Conservation (phyloP, 2,888 invertebrate species). For the Cepaea hortensis region DNA sequence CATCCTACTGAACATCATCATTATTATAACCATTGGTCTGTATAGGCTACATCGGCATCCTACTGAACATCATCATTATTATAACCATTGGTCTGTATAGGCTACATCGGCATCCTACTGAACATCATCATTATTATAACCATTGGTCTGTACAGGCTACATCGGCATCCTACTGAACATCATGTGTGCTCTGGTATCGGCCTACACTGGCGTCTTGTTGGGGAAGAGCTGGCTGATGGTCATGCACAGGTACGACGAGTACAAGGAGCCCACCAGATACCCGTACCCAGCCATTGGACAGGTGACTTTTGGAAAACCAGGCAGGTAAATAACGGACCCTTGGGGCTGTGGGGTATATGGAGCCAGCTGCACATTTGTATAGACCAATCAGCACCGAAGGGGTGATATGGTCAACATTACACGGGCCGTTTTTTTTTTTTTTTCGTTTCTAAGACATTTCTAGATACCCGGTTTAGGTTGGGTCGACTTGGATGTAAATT, state of each 20-base stretch:
- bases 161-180: slow-evolving; percentile 81
- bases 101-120: slow-evolving; percentile 83
- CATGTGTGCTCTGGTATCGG: slow-evolving; percentile 81
- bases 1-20: slow-evolving; percentile 80
- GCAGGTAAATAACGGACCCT: slow-evolving; percentile 58
- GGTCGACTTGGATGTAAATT: no score
- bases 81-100: slow-evolving; percentile 78
- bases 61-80: no score
- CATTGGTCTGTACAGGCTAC: slow-evolving; percentile 80
- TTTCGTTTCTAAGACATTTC: no score
- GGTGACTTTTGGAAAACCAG: slow-evolving; percentile 82
- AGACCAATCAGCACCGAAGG: no score
- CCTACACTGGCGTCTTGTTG: slow-evolving; percentile 88
- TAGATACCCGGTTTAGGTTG: no score
- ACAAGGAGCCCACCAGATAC: slow-evolving; percentile 80
- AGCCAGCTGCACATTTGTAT: no score
- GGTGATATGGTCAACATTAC: no score
- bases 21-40: no score
- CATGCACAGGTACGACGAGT: slow-evolving; percentile 82
- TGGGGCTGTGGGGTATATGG: no score
- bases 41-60: slow-evolving; percentile 86
- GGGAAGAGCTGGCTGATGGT: slow-evolving; percentile 90
- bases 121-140: slow-evolving; percentile 76
- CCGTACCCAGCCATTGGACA: slow-evolving; percentile 91
- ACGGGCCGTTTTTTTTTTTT: no score